A percentile compares a stretch with the other conserved stretches of the same genome.
Conservation (phyloP, 92 coral and sea anemone species). For the Zoanthus solanderi region DNA sequence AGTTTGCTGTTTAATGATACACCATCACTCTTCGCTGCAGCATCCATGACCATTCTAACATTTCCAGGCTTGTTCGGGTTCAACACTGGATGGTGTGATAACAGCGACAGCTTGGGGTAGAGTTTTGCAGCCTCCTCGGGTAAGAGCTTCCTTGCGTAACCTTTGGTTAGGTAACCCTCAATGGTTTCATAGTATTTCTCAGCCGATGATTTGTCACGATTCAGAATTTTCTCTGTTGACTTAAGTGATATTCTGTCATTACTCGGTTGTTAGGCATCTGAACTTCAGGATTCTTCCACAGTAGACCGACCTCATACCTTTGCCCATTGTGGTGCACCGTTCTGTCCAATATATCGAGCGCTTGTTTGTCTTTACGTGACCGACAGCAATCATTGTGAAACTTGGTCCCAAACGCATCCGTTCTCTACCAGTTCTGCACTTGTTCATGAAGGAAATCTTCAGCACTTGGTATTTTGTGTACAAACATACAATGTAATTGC, state of each 20-base stretch:
- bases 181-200: conserved; percentile 63
- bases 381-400: conserved; percentile 24
- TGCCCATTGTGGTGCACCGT: conserved; percentile 49
- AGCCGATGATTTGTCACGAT: conserved; percentile 51
- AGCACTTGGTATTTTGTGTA: conserved; percentile 46
- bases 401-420: conserved; percentile 74
- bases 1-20: conserved; percentile 54
- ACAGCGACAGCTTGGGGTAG: conserved; percentile 44
- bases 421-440: conserved; percentile 69
- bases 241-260: conserved; percentile 58
- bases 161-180: conserved; percentile 52
- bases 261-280: conserved; percentile 32
- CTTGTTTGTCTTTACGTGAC: conserved; percentile 64
- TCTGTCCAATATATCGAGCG: conserved; percentile 43
- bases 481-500: conserved; percentile 44
- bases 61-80: conserved; percentile 67
- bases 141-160: conserved; percentile 59
- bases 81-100: conserved; percentile 61
- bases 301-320: conserved; percentile 61
- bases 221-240: conserved; percentile 62
- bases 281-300: conserved; percentile 67
- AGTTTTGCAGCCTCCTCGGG: conserved; percentile 56
- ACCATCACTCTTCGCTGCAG: conserved; percentile 56
- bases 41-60: conserved; percentile 68
- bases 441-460: conserved; percentile 57